A percentile compares a stretch with the other conserved stretches of the same genome.
phyloP scores from a whole-genome alignment of 2,797 vertebrate genomes.

The Sandelia bainsii region DNA sequence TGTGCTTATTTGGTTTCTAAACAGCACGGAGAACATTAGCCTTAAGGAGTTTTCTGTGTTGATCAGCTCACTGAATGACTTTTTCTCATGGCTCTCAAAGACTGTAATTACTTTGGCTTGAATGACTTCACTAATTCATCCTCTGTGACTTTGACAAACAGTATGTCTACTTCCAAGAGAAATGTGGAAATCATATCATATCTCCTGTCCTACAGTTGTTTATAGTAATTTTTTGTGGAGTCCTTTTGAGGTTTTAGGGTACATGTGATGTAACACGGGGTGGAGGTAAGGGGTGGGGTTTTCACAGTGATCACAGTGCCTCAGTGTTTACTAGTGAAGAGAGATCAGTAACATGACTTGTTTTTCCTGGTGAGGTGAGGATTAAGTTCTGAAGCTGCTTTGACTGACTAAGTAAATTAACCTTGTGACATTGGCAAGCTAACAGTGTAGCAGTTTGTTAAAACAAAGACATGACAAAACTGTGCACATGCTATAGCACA shows the following conservation, averaged over 20 bases:
- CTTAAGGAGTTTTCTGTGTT: conserved; percentile 77
- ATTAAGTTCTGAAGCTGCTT: conserved; percentile 80
- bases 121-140: conserved; percentile 62
- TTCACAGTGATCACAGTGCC: conserved; percentile 57
- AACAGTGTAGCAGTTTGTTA: conserved; percentile 50
- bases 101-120: conserved; percentile 65
- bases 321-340: conserved; percentile 69
- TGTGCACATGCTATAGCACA: conserved; percentile 8
- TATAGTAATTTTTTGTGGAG: conserved; percentile 48
- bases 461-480: conserved; percentile 60
- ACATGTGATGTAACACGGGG: conserved; percentile 49
- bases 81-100: conserved; percentile 79
- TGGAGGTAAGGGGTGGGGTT: conserved; percentile 50
- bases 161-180: conserved; percentile 60
- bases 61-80: conserved; percentile 78
- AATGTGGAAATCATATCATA: conserved; percentile 55
- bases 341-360: conserved; percentile 64
- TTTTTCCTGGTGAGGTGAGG: conserved; percentile 73
- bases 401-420: conserved; percentile 82
- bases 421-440: conserved; percentile 72
- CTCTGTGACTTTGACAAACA: conserved; percentile 43
- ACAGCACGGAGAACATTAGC: conserved; percentile 83
- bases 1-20: conserved; percentile 81
- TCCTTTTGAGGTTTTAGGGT: conserved; percentile 41
- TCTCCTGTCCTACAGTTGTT: conserved; percentile 54